Evolutionary conservation across 1,140 invertebrate species (phyloP).

Genomic region (Trichonephila clavipes): DNA sequence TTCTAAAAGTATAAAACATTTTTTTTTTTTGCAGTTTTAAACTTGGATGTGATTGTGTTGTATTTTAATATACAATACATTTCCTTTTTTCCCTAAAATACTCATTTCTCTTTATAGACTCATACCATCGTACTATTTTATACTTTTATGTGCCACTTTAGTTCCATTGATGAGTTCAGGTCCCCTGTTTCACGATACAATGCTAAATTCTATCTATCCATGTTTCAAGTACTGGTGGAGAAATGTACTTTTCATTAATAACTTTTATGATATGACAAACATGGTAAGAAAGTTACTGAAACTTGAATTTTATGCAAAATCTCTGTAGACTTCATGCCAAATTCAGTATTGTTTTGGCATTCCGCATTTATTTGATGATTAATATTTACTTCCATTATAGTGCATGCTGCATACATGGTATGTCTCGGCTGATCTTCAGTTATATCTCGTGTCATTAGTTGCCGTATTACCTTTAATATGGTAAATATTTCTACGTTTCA

Average conservation of each 20-base stretch:
- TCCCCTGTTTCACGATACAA: constrained; percentile 73
- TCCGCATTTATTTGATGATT: no score
- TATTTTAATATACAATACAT: no score
- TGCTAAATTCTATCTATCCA: constrained; percentile 33
- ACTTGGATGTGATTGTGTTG: no score
- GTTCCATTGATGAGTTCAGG: constrained; percentile 70
- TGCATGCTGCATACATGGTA: constrained; percentile 78
- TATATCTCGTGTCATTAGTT: constrained; percentile 67
- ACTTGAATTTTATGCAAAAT: no score
- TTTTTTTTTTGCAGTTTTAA: no score
- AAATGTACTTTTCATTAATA: constrained; percentile 83
- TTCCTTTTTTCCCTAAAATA: not conserved
- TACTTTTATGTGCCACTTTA: constrained; percentile 62
- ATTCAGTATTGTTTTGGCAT: no score
- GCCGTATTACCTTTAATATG: constrained; percentile 70
- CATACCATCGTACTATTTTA: constrained; percentile 30
- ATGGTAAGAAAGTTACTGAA: constrained; percentile 51
- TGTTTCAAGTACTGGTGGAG: constrained; percentile 77
- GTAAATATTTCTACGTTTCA: constrained; percentile 30
- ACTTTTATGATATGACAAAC: constrained; percentile 86
- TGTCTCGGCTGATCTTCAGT: constrained; percentile 75
- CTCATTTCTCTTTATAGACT: constrained; percentile 31
- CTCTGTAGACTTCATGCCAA: no score
- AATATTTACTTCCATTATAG: not conserved
- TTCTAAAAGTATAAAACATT: no score